Percentiles rank a stretch among this genome's conserved stretches.
phyloP scores from a whole-genome alignment of 2,113 vertebrate genomes.

The Bos taurus region DNA sequence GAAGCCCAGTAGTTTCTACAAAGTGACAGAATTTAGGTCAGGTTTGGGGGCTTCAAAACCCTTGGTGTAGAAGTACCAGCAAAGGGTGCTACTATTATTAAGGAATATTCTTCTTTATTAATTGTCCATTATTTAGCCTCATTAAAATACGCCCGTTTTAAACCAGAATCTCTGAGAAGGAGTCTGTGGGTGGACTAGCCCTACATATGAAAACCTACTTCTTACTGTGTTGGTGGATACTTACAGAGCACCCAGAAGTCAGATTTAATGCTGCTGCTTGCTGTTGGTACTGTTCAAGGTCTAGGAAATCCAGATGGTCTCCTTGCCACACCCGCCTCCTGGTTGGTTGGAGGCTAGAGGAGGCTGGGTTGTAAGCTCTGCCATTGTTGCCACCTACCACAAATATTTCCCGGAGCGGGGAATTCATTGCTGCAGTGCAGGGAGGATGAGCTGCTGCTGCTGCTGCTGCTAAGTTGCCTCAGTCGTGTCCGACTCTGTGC shows the following conservation, averaged over 20 bases:
- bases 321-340: neutral
- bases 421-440: rapidly evolving
- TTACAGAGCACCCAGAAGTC: neutral
- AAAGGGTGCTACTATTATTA: neutral
- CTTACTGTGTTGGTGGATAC: neutral
- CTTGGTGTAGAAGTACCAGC: neutral
- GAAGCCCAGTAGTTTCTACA: neutral
- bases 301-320: neutral
- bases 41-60: neutral
- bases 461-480: too few relatives aligned
- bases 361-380: neutral
- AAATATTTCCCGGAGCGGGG: neutral
- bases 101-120: neutral
- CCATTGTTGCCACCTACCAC: neutral
- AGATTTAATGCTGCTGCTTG: neutral
- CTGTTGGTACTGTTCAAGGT: neutral
- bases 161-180: neutral
- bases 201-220: neutral
- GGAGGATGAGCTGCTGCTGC: neutral
- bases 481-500: too few relatives aligned
- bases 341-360: neutral
- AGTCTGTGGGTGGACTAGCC: neutral
- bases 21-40: neutral
- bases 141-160: neutral
- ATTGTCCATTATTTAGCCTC: neutral